Evolutionary conservation across 1,140 invertebrate species (phyloP).

Genomic region (Ridgeia piscesae): DNA sequence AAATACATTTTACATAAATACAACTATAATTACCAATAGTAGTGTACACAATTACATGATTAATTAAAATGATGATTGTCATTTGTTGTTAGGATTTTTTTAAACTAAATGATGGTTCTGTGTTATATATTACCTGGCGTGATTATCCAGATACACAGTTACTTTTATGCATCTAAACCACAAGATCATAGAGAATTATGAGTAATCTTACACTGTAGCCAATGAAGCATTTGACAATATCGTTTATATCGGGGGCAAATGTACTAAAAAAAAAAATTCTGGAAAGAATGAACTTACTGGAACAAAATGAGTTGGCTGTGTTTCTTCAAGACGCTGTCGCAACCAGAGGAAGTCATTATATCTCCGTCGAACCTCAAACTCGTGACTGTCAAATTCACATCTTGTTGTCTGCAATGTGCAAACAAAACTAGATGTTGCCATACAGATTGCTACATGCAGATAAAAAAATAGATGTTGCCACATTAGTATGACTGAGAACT

Average conservation of each 20-base stretch:
- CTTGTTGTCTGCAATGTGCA: constrained; percentile 68
- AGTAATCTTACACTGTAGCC: not conserved
- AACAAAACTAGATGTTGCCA: not conserved
- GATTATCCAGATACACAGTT: not conserved
- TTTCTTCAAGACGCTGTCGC: constrained; percentile 68
- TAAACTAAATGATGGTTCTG: no score
- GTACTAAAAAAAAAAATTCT: not conserved
- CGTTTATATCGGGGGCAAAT: not conserved
- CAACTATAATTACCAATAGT: not conserved
- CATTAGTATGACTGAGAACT: not conserved
- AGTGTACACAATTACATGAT: not conserved
- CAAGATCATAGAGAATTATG: not conserved
- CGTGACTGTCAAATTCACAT: constrained; percentile 68
- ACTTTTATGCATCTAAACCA: not conserved
- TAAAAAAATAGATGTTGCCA: not conserved
- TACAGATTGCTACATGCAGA: no score
- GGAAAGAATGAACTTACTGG: constrained; percentile 61
- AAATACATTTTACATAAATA: not conserved
- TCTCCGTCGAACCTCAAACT: constrained; percentile 70
- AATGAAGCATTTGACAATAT: no score
- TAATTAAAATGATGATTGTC: no score
- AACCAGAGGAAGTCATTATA: constrained; percentile 80
- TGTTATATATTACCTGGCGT: not conserved
- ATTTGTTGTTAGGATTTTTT: not conserved
- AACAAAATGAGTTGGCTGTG: constrained; percentile 70